A percentile compares a stretch with the other conserved stretches of the same genome.
Evolutionary conservation across 2,113 vertebrate species (phyloP).

Genomic region (Thamnaconus septentrionalis): DNA sequence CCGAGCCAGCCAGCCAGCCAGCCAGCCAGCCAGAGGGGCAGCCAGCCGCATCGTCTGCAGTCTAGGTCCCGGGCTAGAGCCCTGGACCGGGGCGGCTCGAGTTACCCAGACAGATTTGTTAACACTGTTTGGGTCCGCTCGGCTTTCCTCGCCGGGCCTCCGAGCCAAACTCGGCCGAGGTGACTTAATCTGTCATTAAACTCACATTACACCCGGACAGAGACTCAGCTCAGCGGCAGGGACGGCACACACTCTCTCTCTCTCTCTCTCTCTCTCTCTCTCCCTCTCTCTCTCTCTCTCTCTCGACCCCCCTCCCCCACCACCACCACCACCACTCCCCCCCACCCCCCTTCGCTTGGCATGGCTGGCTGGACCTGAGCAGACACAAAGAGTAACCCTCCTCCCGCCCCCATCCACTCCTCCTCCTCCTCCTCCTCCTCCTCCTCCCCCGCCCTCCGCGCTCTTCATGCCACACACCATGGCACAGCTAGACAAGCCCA

Average conservation of each 20-base stretch:
- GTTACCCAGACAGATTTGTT: constrained; percentile 84
- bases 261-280: no score
- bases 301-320: no score
- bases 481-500: constrained; percentile 68
- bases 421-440: constrained; percentile 4
- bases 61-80: constrained; percentile 65
- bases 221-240: constrained; percentile 65
- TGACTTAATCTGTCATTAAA: constrained; percentile 84
- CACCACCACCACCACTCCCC: no score
- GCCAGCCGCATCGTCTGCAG: constrained; percentile 68
- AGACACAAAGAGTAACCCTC: constrained; percentile 64
- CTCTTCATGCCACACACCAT: constrained; percentile 72
- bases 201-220: constrained; percentile 76
- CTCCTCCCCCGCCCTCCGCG: constrained; percentile 43
- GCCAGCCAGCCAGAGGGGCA: constrained; percentile 70
- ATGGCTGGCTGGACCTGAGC: constrained; percentile 70
- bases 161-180: constrained; percentile 73
- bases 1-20: constrained; percentile 52
- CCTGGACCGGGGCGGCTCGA: constrained; percentile 70
- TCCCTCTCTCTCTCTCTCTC: no score
- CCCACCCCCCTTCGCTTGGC: constrained; percentile 53
- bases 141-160: constrained; percentile 68
- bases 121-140: constrained; percentile 77
- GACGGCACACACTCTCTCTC: constrained; percentile 62
- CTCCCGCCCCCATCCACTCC: constrained; percentile 1